Evolutionary conservation across 1,140 invertebrate genomes (phyloP).

Genomic region (Cydia fagiglandana): DNA sequence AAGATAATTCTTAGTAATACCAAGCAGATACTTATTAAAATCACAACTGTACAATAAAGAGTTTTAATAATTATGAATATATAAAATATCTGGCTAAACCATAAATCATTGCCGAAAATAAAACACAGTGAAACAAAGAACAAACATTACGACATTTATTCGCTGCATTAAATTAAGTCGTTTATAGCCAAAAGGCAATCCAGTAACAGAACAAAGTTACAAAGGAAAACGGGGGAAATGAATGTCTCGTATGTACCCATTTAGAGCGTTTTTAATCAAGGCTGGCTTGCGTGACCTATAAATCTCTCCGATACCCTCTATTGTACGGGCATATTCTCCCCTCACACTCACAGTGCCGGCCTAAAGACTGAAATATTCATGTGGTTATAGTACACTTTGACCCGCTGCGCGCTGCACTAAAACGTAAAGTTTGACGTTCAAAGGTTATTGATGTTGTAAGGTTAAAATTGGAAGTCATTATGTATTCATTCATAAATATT

Average conservation of each 20-base stretch:
- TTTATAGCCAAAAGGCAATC: slow-evolving; percentile 13
- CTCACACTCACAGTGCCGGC: background rate
- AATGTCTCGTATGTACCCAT: slow-evolving; percentile 42
- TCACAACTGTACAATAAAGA: no score
- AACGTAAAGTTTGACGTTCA: background rate
- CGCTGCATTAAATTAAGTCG: slow-evolving; percentile 6
- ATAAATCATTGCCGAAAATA: background rate
- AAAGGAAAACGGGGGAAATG: slow-evolving; percentile 44
- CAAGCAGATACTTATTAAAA: no score
- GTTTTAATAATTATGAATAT: background rate
- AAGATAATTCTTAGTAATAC: no score
- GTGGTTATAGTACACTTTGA: slow-evolving; percentile 7
- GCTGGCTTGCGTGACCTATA: slow-evolving; percentile 52
- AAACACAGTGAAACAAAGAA: background rate
- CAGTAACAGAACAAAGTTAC: slow-evolving; percentile 30
- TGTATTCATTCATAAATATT: background rate
- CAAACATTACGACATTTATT: slow-evolving; percentile 4
- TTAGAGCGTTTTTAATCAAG: slow-evolving; percentile 53
- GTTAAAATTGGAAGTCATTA: background rate
- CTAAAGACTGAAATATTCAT: slow-evolving; percentile 12
- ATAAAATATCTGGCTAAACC: background rate
- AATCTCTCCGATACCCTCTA: slow-evolving; percentile 51
- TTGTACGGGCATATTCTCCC: slow-evolving; percentile 39
- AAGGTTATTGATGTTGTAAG: background rate
- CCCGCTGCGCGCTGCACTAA: background rate